Conservation (phyloP, 2,888 invertebrate species). For the Pachymerium ferrugineum region DNA sequence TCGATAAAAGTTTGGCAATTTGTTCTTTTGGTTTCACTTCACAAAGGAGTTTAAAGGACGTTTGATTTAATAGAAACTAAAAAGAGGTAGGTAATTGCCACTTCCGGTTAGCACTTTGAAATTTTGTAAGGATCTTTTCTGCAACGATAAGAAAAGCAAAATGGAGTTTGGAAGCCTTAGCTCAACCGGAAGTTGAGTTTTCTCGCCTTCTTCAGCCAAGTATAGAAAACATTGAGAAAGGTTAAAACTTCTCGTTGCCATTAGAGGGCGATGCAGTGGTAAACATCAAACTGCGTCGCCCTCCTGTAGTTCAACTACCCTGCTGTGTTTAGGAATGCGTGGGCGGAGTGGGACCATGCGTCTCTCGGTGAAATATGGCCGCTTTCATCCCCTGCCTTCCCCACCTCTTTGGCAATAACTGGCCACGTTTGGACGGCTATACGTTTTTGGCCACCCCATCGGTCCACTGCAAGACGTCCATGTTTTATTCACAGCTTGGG, state of each 20-base stretch:
- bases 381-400: slow-evolving; percentile 1
- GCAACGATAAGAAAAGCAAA: too few species aligned
- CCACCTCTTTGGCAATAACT: slow-evolving; percentile 20
- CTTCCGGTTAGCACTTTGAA: too few species aligned
- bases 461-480: slow-evolving; percentile 1
- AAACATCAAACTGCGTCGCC: background rate
- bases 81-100: too few species aligned
- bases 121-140: too few species aligned
- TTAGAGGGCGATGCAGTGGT: slow-evolving; percentile 5
- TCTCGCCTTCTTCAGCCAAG: too few species aligned
- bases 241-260: background rate
- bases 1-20: too few species aligned
- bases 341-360: slow-evolving; percentile 19
- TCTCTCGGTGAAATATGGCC: slow-evolving; percentile 6
- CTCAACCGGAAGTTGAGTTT: too few species aligned
- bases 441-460: slow-evolving; percentile 1
- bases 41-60: too few species aligned
- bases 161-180: slow-evolving; percentile 7
- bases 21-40: too few species aligned
- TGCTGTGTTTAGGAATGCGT: slow-evolving; percentile 17
- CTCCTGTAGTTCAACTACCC: slow-evolving; percentile 19
- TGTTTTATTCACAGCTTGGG: slow-evolving; percentile 27
- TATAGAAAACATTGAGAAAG: too few species aligned
- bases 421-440: slow-evolving; percentile 10
- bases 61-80: too few species aligned